These are phyloP conservation scores for Cephalophus harveyi DNA, from an alignment of 2,113 vertebrate species.

Conservation along the genomic window DNA sequence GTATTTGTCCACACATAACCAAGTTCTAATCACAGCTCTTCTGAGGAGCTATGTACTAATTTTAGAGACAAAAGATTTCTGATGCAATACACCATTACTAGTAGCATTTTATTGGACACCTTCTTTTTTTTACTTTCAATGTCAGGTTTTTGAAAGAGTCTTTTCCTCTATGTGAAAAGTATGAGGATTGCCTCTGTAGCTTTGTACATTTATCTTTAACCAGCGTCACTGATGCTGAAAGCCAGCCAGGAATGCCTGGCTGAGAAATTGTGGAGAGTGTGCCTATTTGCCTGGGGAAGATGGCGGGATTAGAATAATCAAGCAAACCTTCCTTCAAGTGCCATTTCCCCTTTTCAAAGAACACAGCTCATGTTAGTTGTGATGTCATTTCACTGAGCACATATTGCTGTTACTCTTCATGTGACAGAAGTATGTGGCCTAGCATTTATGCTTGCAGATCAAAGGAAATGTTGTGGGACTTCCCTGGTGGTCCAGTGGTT, in stretches of 20 bases:
- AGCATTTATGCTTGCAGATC: constrained; percentile 37
- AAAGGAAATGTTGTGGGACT: constrained; percentile 7
- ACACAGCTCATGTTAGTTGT: neutral
- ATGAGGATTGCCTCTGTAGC: neutral
- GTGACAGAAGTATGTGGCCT: constrained; percentile 21
- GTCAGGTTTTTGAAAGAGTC: neutral
- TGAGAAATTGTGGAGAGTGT: neutral
- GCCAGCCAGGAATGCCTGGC: neutral
- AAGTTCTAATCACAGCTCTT: neutral
- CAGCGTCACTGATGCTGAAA: constrained; percentile 10
- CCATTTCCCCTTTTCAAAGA: constrained; percentile 12
- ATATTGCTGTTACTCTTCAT: constrained; percentile 32
- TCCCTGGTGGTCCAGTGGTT: neutral
- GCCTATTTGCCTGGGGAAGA: constrained; percentile 10
- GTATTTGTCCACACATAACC: neutral
- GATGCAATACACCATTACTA: neutral
- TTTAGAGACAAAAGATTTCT: neutral
- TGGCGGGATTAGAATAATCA: neutral
- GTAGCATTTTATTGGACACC: neutral
- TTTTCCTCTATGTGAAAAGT: neutral
- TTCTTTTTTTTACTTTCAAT: neutral
- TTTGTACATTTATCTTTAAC: constrained; percentile 31
- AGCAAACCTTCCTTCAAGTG: neutral
- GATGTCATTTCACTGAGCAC: constrained; percentile 18
- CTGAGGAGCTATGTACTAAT: neutral